Base-by-base conservation (phyloP, 2,797 vertebrate genomes). In the Acanthopagrus latus region DNA sequence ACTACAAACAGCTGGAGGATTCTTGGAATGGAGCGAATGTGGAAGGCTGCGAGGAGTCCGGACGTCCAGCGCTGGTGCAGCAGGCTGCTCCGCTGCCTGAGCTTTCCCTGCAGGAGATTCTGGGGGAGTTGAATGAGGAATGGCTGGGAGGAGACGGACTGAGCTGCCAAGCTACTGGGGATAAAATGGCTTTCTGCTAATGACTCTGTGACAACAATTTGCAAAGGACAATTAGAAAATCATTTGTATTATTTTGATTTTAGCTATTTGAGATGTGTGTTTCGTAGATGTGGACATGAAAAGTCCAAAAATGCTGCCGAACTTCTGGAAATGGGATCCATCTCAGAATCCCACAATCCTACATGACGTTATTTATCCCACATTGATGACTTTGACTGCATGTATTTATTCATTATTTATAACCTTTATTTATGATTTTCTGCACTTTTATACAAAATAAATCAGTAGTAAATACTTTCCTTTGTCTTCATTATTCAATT, bases 41-140 rank as follows among this genome's bases (percentile, higher is more conserved):
- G 48, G 88, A 90, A 6, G 41, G 64, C 16, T n/a, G 23, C 2
- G 8, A 25, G 16, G 83, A 88, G 20, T 62, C 86, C 0, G 76
- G 25, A 14, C 62, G 29, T 1, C 59, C 2, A 0, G 13, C n/a
- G 8, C 46, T 18, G 52, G 38, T 48, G 25, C 77, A 76, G 29
- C 82, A 83, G 0, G 64, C 62, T 8, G 62, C 62, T 8, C 85
- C 90, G 3, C 80, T 94, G 74, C 94, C 94, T 2, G 92, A 93
- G 80, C 87, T 95, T 64, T 94, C 94, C 46, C 79, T 96, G 59
- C 91, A 95, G 52, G 94, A 96, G 64, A 93, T 96, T 18, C 79
- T 95, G 74, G 88, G 81, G 13, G 95, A 93, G 81, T 77, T 95
- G 74, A 75, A 93, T 0, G 93, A 94, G 64, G 91, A 87, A 50